These are phyloP conservation scores for Hippocampus mohnikei DNA, from an alignment of 2,113 vertebrate genomes.

Conservation along the genomic window DNA sequence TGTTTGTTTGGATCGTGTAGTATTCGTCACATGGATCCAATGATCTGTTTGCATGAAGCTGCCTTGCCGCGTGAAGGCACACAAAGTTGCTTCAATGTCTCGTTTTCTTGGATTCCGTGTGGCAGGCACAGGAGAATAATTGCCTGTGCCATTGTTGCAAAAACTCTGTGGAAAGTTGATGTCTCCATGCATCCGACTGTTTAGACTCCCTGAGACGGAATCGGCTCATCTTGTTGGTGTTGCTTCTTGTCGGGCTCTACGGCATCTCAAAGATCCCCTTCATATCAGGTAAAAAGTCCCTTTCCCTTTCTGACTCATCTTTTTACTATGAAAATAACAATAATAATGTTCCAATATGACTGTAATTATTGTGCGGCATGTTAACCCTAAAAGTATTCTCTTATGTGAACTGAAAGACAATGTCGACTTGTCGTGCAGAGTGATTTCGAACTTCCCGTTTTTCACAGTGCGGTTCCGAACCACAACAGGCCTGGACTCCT, in stretches of 20 bases:
- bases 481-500: conserved; percentile 90
- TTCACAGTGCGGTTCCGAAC: conserved; percentile 92
- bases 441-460: conserved; percentile 70
- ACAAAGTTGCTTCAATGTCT: no score
- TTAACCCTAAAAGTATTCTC: neutral
- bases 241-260: conserved; percentile 82
- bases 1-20: no score
- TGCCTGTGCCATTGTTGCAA: neutral
- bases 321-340: neutral
- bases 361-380: neutral
- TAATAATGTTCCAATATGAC: no score
- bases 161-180: neutral
- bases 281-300: conserved; percentile 85
- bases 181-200: conserved; percentile 24
- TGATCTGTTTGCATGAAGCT: neutral
- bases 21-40: neutral
- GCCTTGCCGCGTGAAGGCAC: neutral
- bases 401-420: neutral
- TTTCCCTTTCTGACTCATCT: conserved; percentile 19
- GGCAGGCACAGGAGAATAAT: neutral
- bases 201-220: conserved; percentile 88
- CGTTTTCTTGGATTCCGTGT: no score
- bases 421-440: conserved; percentile 29
- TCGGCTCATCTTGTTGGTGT: conserved; percentile 83
- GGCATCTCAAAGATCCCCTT: conserved; percentile 88